Percentiles rank a stretch among this genome's conserved stretches.
These are phyloP conservation scores for Aricia artaxerxes DNA, from an alignment of 2,888 invertebrate genomes.

Conservation along the genomic window DNA sequence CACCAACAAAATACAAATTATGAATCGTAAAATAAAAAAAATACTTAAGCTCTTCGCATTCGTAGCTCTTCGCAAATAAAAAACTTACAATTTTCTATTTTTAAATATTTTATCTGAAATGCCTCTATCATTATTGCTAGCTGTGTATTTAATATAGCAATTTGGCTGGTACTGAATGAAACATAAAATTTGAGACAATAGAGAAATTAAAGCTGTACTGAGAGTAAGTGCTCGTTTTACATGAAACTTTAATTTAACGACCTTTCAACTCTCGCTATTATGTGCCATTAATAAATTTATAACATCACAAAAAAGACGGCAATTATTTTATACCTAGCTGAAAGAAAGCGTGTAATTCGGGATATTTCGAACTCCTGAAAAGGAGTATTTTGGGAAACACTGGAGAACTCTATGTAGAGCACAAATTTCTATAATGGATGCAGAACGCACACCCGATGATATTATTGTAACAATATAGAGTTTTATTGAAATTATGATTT, in stretches of 20 bases:
- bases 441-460: background rate
- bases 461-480: too few species aligned
- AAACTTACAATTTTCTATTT: too few species aligned
- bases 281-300: background rate
- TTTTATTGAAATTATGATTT: too few species aligned
- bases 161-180: background rate
- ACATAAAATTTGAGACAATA: conserved; percentile 20
- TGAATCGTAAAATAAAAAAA: too few species aligned
- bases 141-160: background rate
- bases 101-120: background rate
- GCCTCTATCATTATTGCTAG: background rate
- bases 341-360: background rate
- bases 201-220: conserved; percentile 10
- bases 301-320: background rate
- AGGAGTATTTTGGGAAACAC: background rate
- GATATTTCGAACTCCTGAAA: background rate
- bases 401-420: too few species aligned
- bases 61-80: background rate
- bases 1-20: too few species aligned
- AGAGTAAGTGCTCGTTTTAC: background rate
- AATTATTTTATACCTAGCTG: background rate
- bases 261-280: conserved; percentile 31
- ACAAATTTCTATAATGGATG: background rate
- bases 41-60: too few species aligned
- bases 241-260: background rate